phyloP scores from a whole-genome alignment of 2,113 vertebrate species.

The Aplodontia rufa region DNA sequence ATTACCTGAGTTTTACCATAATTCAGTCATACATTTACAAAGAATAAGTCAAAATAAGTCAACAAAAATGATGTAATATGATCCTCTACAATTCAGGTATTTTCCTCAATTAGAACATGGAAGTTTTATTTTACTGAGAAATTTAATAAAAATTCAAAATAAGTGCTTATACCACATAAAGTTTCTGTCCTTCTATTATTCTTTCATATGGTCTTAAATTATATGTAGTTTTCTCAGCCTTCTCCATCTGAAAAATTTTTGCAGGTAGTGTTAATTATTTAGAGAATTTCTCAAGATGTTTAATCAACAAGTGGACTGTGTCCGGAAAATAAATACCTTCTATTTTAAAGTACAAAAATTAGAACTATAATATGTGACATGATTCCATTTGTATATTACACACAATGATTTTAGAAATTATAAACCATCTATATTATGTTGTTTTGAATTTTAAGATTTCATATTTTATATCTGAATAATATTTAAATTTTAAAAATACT shows the following conservation, averaged over 20 bases:
- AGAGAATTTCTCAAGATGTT: not conserved
- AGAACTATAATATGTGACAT: not conserved
- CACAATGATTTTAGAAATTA: not conserved
- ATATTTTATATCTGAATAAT: not conserved
- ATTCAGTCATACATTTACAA: not conserved
- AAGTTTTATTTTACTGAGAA: not conserved
- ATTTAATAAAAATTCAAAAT: not conserved
- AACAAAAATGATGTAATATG: not conserved
- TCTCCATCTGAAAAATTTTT: not conserved
- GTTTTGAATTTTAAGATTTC: not conserved
- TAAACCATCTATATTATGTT: too few relatives aligned
- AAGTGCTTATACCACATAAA: not conserved
- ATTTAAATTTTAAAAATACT: not conserved
- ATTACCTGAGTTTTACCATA: not conserved
- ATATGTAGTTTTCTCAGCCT: not conserved
- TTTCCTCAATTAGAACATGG: not conserved
- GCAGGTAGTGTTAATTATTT: conserved; percentile 32
- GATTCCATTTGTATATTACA: not conserved
- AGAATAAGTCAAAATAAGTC: not conserved
- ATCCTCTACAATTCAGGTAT: not conserved
- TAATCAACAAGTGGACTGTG: not conserved
- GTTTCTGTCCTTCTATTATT: not conserved
- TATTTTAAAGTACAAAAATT: conserved; percentile 5
- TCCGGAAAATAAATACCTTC: not conserved
- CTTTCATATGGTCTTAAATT: not conserved